Evolutionary conservation across 53 echinoderm and acorn worm genomes (phyloP), one percentile per base, ranked within the genome.

Genomic region (Henricia sp.): DNA sequence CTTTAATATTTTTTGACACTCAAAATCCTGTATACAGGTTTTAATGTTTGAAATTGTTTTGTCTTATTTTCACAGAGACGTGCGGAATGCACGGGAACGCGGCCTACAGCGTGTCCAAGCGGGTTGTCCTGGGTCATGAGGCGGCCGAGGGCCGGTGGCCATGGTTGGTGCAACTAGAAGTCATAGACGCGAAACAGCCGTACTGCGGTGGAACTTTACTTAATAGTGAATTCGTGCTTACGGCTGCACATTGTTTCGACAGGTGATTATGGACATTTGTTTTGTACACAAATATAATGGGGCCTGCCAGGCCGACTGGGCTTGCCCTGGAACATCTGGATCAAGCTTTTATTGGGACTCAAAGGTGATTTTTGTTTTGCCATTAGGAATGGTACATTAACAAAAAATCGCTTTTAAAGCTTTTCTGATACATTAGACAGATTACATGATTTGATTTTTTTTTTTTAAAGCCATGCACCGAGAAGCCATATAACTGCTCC

Each of bases 151-250:
- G 80, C 25, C 10, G 25, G 16, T 80, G 80, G 80, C 80, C 52
- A 10, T 95, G 95, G 95, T 82, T 92, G 80, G 84, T 88, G 11
- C 74, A 83, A 66, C 27, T 95, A 2, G 20, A 73, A 23, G 60
- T 60, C 23, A 71, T 83, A 9, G 83, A 65, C 3, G 73, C 57
- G 6, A 56, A 51, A 10, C 75, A 57, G 43, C 71, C 89, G 23
- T 89, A 78, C 70, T 95, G 95, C 43, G 95, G 95, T 2, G 95
- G 92, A 11, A 95, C 95, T 0, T 85, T 95, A 37, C 84, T 95
- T 40, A 88, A 67, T 20, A 66, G 71, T 6, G 73, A 85, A 26
- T 91, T 90, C 50, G 86, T 95, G 1, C 54, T 95, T 16, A 92
- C 90, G n/a, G 95, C 95, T 9, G 95, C 92, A 16, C 95, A 95